Percentiles rank a stretch among this genome's conserved stretches.
Evolutionary conservation across 2,888 invertebrate species (phyloP).

Genomic region (Xiphydria camelus): DNA sequence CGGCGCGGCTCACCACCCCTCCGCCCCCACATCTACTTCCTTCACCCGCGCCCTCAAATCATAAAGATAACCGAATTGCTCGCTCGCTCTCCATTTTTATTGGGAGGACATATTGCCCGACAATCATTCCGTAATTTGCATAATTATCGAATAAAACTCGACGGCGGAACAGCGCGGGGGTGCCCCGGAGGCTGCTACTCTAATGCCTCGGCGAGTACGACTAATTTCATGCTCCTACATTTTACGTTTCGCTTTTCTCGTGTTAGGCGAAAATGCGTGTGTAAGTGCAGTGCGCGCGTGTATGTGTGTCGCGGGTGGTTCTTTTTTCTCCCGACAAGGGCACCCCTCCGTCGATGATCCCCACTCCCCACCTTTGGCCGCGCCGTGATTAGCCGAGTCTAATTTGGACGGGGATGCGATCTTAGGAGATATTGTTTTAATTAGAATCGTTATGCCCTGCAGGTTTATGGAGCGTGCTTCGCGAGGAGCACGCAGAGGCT

Average conservation of each 20-base stretch:
- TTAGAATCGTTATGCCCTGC: slow-evolving; percentile 45
- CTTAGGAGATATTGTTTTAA: slow-evolving; percentile 42
- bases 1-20: not conserved
- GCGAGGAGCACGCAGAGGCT: slow-evolving; percentile 14
- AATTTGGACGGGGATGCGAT: slow-evolving; percentile 29
- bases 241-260: slow-evolving; percentile 17
- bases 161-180: slow-evolving; percentile 59
- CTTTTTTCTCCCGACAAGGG: slow-evolving; percentile 13
- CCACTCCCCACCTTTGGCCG: slow-evolving; percentile 10
- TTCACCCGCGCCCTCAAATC: slow-evolving; percentile 40
- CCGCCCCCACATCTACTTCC: slow-evolving; percentile 9
- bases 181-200: slow-evolving; percentile 31
- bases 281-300: not conserved
- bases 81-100: slow-evolving; percentile 50
- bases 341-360: slow-evolving; percentile 14
- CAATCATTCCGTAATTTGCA: slow-evolving; percentile 57
- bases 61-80: slow-evolving; percentile 57
- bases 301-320: slow-evolving; percentile 2
- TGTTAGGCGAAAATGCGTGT: not conserved
- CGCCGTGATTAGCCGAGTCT: slow-evolving; percentile 31
- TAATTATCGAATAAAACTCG: slow-evolving; percentile 57
- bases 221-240: slow-evolving; percentile 47
- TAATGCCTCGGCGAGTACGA: slow-evolving; percentile 32
- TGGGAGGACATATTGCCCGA: slow-evolving; percentile 56
- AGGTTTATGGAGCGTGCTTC: slow-evolving; percentile 38